A percentile compares a stretch with the other conserved stretches of the same genome.
These are phyloP conservation scores for Gonatopus flavifemur DNA, from an alignment of 1,140 invertebrate species.

Conservation along the genomic window DNA sequence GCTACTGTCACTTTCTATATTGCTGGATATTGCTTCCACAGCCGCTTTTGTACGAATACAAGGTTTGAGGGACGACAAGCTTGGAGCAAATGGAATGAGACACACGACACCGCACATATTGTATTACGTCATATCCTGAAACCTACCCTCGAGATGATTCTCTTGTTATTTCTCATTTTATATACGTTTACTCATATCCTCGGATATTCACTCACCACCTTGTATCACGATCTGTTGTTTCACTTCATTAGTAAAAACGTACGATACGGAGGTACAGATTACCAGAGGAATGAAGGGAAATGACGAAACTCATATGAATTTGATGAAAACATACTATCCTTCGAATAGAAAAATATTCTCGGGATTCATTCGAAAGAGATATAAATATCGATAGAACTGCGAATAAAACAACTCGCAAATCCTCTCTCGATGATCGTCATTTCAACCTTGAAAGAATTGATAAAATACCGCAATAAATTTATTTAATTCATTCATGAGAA, in stretches of 20 bases:
- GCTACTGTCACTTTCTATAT: not conserved
- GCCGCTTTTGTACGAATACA: too few relatives aligned
- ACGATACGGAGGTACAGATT: slow-evolving; percentile 1
- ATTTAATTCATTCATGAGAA: too few relatives aligned
- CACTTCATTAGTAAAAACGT: not conserved
- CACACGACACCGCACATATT: slow-evolving; percentile 41
- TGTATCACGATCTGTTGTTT: not conserved
- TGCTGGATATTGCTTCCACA: too few relatives aligned
- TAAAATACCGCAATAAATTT: too few relatives aligned
- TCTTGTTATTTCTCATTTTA: slow-evolving; percentile 22
- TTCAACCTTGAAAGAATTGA: too few relatives aligned
- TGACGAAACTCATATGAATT: slow-evolving; percentile 7
- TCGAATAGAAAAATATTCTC: slow-evolving; percentile 22
- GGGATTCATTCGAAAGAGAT: too few relatives aligned
- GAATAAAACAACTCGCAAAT: too few relatives aligned
- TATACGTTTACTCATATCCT: slow-evolving; percentile 11
- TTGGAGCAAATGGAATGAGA: slow-evolving; percentile 41
- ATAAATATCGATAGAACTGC: too few relatives aligned
- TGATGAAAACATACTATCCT: slow-evolving; percentile 21
- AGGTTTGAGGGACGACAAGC: slow-evolving; percentile 8
- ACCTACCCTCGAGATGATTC: slow-evolving; percentile 13
- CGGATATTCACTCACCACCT: not conserved
- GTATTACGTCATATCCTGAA: slow-evolving; percentile 35
- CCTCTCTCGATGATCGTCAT: too few relatives aligned
- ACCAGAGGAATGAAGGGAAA: slow-evolving; percentile 1